Evolutionary conservation across 1,140 invertebrate species (phyloP).

Genomic region (Schlechtendalia chinensis): DNA sequence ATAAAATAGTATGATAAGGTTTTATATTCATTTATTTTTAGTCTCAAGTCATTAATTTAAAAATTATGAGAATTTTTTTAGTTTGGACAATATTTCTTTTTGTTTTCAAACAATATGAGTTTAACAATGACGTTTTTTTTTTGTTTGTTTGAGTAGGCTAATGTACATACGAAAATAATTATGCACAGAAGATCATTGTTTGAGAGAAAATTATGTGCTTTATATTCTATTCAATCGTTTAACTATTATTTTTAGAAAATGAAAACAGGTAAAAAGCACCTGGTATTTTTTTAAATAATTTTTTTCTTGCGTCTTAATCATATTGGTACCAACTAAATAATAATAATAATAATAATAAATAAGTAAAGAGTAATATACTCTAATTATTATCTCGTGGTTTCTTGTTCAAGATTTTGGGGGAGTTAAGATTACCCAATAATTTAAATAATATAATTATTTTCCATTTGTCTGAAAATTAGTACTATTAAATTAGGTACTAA

Average conservation of each 20-base stretch:
- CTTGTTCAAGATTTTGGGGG: too few relatives aligned
- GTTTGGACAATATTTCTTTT: conserved; percentile 7
- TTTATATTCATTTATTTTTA: conserved; percentile 22
- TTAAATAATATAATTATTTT: not conserved
- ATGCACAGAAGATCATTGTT: conserved; percentile 6
- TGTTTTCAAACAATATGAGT: conserved; percentile 26
- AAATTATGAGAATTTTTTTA: conserved; percentile 19
- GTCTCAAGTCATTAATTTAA: conserved; percentile 35
- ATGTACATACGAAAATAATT: conserved; percentile 20
- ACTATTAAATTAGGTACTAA: too few relatives aligned
- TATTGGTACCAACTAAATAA: too few relatives aligned
- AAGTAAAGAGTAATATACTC: too few relatives aligned
- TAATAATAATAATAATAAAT: too few relatives aligned
- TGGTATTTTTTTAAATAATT: not conserved
- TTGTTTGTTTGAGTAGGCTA: conserved; percentile 26
- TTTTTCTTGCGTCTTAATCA: not conserved
- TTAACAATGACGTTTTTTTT: conserved; percentile 29
- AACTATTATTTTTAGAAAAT: not conserved
- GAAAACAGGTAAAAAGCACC: not conserved
- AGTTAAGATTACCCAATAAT: not conserved
- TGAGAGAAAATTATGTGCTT: conserved; percentile 17
- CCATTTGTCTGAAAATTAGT: too few relatives aligned
- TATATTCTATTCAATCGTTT: not conserved
- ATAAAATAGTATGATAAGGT: not conserved
- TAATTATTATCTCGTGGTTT: too few relatives aligned